A percentile compares a stretch with the other conserved stretches of the same genome.
Conservation (phyloP, 2,888 invertebrate genomes). For the Enchytraeus crypticus region DNA sequence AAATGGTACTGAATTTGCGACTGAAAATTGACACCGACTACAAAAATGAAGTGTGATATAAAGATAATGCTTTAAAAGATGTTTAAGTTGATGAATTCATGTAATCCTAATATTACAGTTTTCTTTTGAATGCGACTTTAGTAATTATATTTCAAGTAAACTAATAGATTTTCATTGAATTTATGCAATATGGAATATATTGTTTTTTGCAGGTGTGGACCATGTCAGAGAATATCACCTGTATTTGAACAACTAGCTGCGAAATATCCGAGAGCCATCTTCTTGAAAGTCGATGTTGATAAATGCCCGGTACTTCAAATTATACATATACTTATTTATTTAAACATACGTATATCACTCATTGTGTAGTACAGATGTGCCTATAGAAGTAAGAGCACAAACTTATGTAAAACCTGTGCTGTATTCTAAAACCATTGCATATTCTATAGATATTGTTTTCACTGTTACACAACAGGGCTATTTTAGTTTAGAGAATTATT, state of each 20-base stretch:
- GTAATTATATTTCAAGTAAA: background rate
- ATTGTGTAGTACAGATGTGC: too few species aligned
- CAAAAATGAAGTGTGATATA: too few species aligned
- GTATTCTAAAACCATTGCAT: too few species aligned
- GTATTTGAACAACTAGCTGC: slow-evolving; percentile 76
- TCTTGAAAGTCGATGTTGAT: slow-evolving; percentile 90
- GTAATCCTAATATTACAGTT: background rate
- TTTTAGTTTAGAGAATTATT: too few species aligned
- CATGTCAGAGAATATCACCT: slow-evolving; percentile 88
- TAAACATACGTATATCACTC: too few species aligned
- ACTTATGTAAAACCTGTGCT: too few species aligned
- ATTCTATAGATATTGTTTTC: too few species aligned
- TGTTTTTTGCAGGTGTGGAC: slow-evolving; percentile 71
- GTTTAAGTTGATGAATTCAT: background rate
- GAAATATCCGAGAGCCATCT: slow-evolving; percentile 79
- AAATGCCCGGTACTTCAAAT: slow-evolving; percentile 55
- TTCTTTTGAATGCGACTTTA: background rate
- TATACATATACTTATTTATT: too few species aligned
- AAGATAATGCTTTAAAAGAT: background rate
- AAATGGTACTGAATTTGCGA: too few species aligned
- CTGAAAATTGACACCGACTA: too few species aligned
- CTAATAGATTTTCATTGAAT: background rate
- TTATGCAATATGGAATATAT: background rate
- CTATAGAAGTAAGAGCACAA: too few species aligned
- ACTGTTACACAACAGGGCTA: too few species aligned